Evolutionary conservation across 2,797 vertebrate species (phyloP).

Genomic region (Manis crassicaudata): DNA sequence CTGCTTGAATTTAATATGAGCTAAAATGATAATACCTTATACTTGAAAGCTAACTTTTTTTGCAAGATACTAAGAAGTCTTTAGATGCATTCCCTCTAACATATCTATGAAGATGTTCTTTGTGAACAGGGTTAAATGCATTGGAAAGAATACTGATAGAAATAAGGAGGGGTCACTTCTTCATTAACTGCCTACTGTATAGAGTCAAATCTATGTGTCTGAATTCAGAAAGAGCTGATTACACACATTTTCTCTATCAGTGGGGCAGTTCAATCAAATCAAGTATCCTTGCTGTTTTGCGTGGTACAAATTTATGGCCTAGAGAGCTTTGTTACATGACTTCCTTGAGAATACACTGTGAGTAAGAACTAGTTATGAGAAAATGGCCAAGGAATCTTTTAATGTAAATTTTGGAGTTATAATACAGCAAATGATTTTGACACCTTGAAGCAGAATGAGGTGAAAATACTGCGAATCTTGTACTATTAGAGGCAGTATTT

Average conservation of each 20-base stretch:
- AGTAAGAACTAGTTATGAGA: constrained; percentile 7
- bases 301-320: background rate
- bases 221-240: constrained; percentile 14
- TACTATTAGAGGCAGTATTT: background rate
- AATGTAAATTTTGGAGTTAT: constrained; percentile 28
- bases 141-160: background rate
- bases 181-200: background rate
- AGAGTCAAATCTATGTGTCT: background rate
- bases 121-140: constrained; percentile 47
- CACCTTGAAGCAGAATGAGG: background rate
- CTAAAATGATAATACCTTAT: constrained; percentile 61
- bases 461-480: background rate
- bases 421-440: background rate
- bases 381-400: background rate
- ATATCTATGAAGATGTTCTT: constrained; percentile 41
- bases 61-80: constrained; percentile 29
- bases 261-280: background rate
- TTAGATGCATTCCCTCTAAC: constrained; percentile 50
- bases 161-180: constrained; percentile 33
- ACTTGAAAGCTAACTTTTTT: constrained; percentile 65
- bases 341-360: background rate
- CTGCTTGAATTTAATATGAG: constrained; percentile 70
- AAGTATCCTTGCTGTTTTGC: background rate
- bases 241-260: background rate
- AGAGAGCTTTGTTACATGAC: constrained; percentile 35